phyloP scores from a whole-genome alignment of 2,113 vertebrate genomes.

The Phasianus colchicus region DNA sequence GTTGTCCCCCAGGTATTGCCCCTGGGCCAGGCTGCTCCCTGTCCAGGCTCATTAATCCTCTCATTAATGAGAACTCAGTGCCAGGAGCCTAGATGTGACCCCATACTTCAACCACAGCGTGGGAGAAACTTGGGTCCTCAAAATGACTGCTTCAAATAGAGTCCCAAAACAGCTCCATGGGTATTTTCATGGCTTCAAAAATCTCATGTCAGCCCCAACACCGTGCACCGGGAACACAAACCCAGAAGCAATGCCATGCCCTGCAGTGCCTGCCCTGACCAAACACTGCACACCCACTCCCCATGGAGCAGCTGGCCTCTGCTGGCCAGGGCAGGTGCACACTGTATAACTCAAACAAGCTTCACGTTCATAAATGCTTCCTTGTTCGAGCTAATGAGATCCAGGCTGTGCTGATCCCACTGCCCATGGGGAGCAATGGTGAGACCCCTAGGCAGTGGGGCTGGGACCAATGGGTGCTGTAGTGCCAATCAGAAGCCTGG shows the following conservation, averaged over 20 bases:
- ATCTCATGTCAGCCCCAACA: too few species aligned
- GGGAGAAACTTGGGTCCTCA: not conserved
- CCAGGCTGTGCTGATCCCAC: not conserved
- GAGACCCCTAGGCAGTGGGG: not conserved
- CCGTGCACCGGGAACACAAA: not conserved
- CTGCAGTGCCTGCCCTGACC: not conserved
- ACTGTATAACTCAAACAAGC: rapidly evolving
- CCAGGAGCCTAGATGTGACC: not conserved
- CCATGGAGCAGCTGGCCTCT: not conserved
- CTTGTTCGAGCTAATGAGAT: not conserved
- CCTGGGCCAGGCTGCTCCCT: not conserved
- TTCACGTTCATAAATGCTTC: not conserved
- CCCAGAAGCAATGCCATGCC: rapidly evolving
- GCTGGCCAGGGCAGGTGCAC: not conserved
- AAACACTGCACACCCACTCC: not conserved
- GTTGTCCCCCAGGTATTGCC: not conserved
- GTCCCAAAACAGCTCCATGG: rapidly evolving
- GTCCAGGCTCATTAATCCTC: not conserved
- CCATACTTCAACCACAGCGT: rapidly evolving
- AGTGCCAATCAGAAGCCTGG: not conserved
- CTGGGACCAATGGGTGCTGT: not conserved
- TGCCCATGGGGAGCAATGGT: not conserved
- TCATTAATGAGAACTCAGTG: not conserved
- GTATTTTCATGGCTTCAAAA: not conserved
- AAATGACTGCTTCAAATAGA: rapidly evolving